Conservation (phyloP, 2,113 vertebrate species). For the Hystrix brachyura region DNA sequence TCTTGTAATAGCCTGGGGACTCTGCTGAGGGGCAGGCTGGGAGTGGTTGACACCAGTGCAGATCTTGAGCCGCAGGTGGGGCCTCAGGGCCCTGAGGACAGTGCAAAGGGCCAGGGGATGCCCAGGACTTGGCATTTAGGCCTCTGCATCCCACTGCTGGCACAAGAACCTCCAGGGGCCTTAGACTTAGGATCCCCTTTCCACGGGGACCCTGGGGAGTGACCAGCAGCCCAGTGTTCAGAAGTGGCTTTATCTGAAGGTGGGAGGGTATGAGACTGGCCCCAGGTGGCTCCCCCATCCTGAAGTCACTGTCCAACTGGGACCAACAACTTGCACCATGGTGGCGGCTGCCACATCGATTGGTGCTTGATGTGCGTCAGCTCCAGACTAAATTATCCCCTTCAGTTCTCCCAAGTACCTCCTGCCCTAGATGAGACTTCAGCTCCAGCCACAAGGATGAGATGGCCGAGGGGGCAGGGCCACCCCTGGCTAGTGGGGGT, state of each 20-base stretch:
- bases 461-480: neutral
- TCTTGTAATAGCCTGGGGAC: neutral
- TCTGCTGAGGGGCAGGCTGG: neutral
- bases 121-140: neutral
- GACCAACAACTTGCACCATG: neutral
- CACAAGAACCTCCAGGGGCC: neutral
- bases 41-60: neutral
- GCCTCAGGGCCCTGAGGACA: neutral
- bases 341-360: no score
- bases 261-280: no score
- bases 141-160: neutral
- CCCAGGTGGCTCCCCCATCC: no score
- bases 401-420: neutral
- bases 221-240: neutral
- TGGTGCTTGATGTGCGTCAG: neutral
- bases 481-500: no score
- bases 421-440: neutral
- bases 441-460: neutral
- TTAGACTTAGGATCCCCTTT: no score
- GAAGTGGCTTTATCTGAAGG: neutral
- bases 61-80: neutral
- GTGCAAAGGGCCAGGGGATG: neutral
- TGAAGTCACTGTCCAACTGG: no score
- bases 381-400: neutral
- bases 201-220: neutral